phyloP scores from a whole-genome alignment of 2,113 vertebrate species.

The Brienomyrus longianalis region DNA sequence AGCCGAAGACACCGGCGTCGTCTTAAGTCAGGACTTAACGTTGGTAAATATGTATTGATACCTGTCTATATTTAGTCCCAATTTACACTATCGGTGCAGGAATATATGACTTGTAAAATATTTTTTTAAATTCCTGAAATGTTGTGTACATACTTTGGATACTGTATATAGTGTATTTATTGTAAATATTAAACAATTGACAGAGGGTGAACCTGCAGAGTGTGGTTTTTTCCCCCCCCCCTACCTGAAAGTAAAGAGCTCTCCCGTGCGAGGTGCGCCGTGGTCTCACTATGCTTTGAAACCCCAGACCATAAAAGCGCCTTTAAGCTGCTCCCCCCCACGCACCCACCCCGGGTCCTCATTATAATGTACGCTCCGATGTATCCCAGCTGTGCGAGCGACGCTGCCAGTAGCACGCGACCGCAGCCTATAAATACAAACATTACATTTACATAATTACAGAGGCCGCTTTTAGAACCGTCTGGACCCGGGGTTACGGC shows the following conservation, averaged over 20 bases:
- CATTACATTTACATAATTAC: constrained; percentile 80
- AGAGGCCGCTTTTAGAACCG: constrained; percentile 72
- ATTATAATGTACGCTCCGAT: constrained; percentile 65
- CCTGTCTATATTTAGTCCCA: constrained; percentile 28
- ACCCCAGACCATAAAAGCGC: not conserved
- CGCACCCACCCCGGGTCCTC: constrained; percentile 34
- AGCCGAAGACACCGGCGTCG: not conserved
- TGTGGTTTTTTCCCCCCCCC: not conserved
- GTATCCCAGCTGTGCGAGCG: constrained; percentile 73
- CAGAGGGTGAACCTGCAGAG: not conserved
- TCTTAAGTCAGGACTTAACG: not conserved
- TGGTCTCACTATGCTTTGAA: not conserved
- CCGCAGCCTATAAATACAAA: constrained; percentile 88
- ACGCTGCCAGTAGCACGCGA: constrained; percentile 74
- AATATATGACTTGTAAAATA: constrained; percentile 80
- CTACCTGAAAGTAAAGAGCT: not conserved
- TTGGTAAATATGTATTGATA: not conserved
- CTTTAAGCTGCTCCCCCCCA: not conserved
- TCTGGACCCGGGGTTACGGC: constrained; percentile 62
- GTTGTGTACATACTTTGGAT: constrained; percentile 86
- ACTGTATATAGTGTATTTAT: constrained; percentile 76
- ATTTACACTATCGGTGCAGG: constrained; percentile 67
- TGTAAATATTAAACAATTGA: constrained; percentile 81
- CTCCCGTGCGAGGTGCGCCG: not conserved
- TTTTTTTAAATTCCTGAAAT: constrained; percentile 68